Conservation (phyloP, 1,140 invertebrate species). For the Cherax destructor region DNA sequence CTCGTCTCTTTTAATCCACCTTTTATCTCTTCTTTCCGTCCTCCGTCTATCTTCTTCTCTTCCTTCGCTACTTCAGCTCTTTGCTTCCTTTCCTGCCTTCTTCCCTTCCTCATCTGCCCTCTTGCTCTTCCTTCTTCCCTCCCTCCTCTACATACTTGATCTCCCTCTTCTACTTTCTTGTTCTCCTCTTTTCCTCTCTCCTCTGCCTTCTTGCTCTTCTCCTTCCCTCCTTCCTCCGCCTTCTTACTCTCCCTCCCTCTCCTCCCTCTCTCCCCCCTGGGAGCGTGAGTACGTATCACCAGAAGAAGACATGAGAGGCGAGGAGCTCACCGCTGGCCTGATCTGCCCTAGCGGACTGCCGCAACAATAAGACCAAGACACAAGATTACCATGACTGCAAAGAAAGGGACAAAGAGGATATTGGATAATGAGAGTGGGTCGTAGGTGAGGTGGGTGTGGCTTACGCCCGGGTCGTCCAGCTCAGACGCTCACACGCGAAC, state of each 20-base stretch:
- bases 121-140: no score
- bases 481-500: slow-evolving; percentile 25
- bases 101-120: no score
- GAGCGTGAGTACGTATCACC: no score
- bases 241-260: no score
- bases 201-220: not conserved
- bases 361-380: slow-evolving; percentile 40
- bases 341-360: not conserved
- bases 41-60: no score
- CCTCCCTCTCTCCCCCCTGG: not conserved
- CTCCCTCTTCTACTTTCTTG: no score
- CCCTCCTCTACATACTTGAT: no score
- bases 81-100: no score
- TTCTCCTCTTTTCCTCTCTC: not conserved
- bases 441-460: slow-evolving; percentile 28
- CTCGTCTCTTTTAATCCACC: no score
- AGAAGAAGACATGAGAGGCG: not conserved
- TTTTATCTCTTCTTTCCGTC: no score
- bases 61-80: no score
- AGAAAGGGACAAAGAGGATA: slow-evolving; percentile 41
- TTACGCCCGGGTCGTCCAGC: slow-evolving; percentile 35
- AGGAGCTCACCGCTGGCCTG: not conserved
- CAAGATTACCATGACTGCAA: slow-evolving; percentile 41
- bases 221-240: not conserved
- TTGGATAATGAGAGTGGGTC: slow-evolving; percentile 45